A percentile compares a stretch with the other conserved stretches of the same genome.
phyloP scores from a whole-genome alignment of 2,797 vertebrate species.

The Megalops cyprinoides region DNA sequence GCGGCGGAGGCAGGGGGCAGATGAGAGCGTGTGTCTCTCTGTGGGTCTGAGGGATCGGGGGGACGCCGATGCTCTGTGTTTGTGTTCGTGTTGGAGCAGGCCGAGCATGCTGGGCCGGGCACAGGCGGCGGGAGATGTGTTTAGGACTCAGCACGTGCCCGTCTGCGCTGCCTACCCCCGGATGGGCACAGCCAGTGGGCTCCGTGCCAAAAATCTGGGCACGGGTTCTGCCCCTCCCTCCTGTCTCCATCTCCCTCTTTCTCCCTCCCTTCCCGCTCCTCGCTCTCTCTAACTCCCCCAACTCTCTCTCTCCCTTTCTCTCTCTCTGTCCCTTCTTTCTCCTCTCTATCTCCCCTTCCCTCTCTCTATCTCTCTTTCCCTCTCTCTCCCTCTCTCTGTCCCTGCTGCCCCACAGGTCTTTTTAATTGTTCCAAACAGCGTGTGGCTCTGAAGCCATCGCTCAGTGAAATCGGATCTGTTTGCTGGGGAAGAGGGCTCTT shows the following conservation, averaged over 20 bases:
- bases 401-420: too few species aligned
- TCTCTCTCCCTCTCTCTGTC: too few species aligned
- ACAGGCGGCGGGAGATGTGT: neutral
- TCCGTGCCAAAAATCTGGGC: neutral
- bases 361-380: too few species aligned
- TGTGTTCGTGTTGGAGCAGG: slow-evolving; percentile 30
- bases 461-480: slow-evolving; percentile 56
- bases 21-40: neutral
- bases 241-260: too few species aligned
- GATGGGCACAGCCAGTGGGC: neutral
- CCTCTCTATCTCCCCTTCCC: too few species aligned
- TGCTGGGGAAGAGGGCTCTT: too few species aligned
- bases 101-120: slow-evolving; percentile 19
- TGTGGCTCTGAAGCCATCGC: slow-evolving; percentile 54
- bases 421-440: slow-evolving; percentile 58
- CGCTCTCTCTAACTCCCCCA: neutral
- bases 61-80: slow-evolving; percentile 27
- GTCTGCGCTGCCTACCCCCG: neutral
- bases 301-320: slow-evolving; percentile 39
- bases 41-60: slow-evolving; percentile 2
- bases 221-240: neutral
- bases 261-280: neutral
- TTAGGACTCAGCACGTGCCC: slow-evolving; percentile 4
- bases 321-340: too few species aligned
- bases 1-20: neutral